Base-by-base conservation (phyloP, 2,113 vertebrate species). In the Enhydra lutris region DNA sequence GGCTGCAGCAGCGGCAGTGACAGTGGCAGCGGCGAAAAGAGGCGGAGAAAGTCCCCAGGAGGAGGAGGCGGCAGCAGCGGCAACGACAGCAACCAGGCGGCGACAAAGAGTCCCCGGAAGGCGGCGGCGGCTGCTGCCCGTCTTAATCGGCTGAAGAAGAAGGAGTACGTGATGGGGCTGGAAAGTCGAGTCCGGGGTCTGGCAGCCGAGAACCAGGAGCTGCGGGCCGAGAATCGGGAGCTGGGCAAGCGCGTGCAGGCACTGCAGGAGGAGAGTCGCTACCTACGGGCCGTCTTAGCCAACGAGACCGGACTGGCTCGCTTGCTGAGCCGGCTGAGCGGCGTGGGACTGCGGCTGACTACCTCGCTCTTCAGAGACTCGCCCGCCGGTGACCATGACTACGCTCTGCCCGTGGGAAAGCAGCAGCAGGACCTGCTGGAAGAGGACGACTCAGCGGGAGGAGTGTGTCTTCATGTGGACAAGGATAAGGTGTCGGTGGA, bases 401-500 rank as follows among this genome's bases (percentile, higher is more conserved):
- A 99, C 94, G 98, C 99, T 42, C 97, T 99, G 97, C 99, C 99
- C 52, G 98, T 99, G 98, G 99, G 99, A 88, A 98, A 98, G 94
- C 98, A 98, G 98, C 99, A 99, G 98, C 98, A 59, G 80, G 97
- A 97, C 39, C 90, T 42, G 57, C 92, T n/a, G 94, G 99, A 99
- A 91, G 99, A 99, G 96, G 99, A 99, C 97, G 98, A 98, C 81
- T 97, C 99, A 21, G 98, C 99, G 84, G 99, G 99, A 71, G 99
- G 99, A 78, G 98, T 99, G 96, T 99, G 99, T 98, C 99, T 99
- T 76, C 99, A 99, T 96, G 99, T 99, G 98, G 99, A 99, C 98
- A 99, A 99, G 98, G 99, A 99, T 98, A 99, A 99, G 96, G 99
- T 99, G 98, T 99, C 99, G 93, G 99, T 99, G 99, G 99, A 99